Evolutionary conservation across 2,888 invertebrate species (phyloP).

Genomic region (Hypselothyrea guttata): DNA sequence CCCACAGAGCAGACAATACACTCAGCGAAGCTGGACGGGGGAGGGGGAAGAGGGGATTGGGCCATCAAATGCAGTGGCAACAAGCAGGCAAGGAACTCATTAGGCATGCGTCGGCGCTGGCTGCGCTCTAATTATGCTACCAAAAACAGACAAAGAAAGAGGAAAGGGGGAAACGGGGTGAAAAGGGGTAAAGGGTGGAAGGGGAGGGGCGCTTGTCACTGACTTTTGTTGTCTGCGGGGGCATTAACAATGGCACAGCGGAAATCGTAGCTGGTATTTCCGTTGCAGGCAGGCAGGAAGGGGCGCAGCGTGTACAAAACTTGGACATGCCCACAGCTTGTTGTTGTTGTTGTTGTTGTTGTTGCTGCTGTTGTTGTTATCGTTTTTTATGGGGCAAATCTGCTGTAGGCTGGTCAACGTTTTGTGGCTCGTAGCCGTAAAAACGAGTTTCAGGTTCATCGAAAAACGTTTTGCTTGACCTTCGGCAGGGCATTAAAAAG

Average conservation of each 20-base stretch:
- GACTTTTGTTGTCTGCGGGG: constrained; percentile 26
- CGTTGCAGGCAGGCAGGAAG: constrained; percentile 51
- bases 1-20: constrained; percentile 23
- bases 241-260: constrained; percentile 34
- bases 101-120: constrained; percentile 59
- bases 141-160: constrained; percentile 24
- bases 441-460: constrained; percentile 54
- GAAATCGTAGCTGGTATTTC: constrained; percentile 68
- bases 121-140: constrained; percentile 63
- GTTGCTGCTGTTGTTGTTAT: background rate
- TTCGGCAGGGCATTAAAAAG: constrained; percentile 70
- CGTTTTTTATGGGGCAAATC: constrained; percentile 39
- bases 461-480: constrained; percentile 64
- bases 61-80: constrained; percentile 60
- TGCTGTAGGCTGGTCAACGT: constrained; percentile 2
- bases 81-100: constrained; percentile 58
- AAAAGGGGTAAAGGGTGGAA: too few species aligned
- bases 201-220: constrained; percentile 4
- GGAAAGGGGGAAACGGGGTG: background rate
- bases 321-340: constrained; percentile 23
- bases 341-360: background rate
- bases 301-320: constrained; percentile 29
- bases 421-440: constrained; percentile 17
- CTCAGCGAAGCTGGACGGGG: background rate
- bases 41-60: constrained; percentile 10